These are phyloP conservation scores for Ectemnius lituratus DNA, from an alignment of 2,888 invertebrate genomes.

Conservation along the genomic window DNA sequence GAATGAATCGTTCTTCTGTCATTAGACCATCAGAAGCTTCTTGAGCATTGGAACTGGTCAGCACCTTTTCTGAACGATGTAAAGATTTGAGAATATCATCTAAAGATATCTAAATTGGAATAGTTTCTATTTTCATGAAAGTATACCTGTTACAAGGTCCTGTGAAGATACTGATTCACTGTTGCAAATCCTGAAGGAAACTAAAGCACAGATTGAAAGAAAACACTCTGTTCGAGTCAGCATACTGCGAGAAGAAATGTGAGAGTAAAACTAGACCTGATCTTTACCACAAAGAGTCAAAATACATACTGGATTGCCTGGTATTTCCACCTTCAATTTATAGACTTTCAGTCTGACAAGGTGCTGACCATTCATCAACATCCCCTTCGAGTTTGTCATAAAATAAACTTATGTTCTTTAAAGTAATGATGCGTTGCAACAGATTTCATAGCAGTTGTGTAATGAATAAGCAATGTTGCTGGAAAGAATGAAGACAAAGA, in stretches of 20 bases:
- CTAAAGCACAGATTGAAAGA: neutral
- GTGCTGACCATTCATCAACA: slow-evolving; percentile 42
- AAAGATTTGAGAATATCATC: neutral
- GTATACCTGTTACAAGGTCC: neutral
- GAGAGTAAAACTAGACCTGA: too few relatives aligned
- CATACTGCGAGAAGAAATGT: neutral
- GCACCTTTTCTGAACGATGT: neutral
- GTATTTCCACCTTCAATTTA: slow-evolving; percentile 38
- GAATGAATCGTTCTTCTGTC: slow-evolving; percentile 24
- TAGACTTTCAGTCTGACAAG: slow-evolving; percentile 32
- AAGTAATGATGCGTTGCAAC: neutral
- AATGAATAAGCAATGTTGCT: slow-evolving; percentile 3
- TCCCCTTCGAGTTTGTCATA: slow-evolving; percentile 8
- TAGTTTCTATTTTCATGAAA: neutral
- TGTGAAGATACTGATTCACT: slow-evolving; percentile 4
- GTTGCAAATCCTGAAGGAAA: neutral
- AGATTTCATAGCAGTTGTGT: neutral
- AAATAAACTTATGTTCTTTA: neutral
- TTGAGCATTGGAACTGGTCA: neutral
- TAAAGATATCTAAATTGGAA: neutral
- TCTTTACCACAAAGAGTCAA: slow-evolving; percentile 6
- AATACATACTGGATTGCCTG: slow-evolving; percentile 15
- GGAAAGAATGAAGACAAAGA: neutral
- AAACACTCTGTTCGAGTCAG: neutral
- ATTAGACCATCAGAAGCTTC: neutral